A percentile compares a stretch with the other conserved stretches of the same genome.
phyloP scores from a whole-genome alignment of 2,797 vertebrate species.

The Crypturellus tataupa region DNA sequence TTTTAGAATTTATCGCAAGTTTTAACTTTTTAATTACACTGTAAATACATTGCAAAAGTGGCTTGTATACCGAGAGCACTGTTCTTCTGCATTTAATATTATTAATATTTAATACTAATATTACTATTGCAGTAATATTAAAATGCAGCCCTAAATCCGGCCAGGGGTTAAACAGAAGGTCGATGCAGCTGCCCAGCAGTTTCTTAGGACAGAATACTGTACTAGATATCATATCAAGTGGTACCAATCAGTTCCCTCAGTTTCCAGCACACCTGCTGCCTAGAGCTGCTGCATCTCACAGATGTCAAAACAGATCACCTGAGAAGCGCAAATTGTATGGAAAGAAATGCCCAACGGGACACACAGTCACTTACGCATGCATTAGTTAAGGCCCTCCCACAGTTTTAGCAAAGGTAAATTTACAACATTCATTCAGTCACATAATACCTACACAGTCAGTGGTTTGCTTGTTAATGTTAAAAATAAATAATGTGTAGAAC shows the following conservation, averaged over 20 bases:
- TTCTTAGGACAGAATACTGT: background rate
- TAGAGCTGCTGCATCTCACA: background rate
- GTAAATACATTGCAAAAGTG: background rate
- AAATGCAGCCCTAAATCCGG: background rate
- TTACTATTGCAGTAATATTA: background rate
- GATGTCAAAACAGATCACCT: conserved; percentile 54
- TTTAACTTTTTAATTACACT: background rate
- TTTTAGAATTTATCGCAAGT: background rate
- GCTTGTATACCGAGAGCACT: background rate
- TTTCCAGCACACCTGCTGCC: background rate
- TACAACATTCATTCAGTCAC: background rate
- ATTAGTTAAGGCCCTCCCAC: background rate
- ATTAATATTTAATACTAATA: too few species aligned
- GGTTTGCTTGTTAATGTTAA: background rate
- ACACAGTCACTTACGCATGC: background rate
- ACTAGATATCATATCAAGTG: background rate
- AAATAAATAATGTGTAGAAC: background rate
- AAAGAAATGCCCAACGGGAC: background rate
- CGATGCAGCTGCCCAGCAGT: background rate
- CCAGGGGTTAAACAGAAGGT: background rate
- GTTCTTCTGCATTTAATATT: too few species aligned
- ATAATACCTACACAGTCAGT: background rate
- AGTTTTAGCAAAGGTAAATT: background rate
- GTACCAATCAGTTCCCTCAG: conserved; percentile 5
- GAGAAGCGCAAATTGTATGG: conserved; percentile 19